Conservation (phyloP, 2,888 invertebrate genomes). For the Ditula angustiorana region DNA sequence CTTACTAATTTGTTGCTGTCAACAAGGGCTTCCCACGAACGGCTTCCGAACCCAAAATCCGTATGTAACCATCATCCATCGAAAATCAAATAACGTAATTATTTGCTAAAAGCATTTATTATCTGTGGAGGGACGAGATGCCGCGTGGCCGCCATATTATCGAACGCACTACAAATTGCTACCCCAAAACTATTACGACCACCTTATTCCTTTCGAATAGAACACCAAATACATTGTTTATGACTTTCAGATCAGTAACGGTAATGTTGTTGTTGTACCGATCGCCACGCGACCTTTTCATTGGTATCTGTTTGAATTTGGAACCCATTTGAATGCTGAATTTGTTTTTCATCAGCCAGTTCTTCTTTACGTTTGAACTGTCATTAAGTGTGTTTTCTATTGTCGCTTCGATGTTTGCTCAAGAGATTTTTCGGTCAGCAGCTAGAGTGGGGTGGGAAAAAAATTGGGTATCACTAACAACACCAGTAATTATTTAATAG, state of each 20-base stretch:
- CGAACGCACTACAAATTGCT: constrained; percentile 43
- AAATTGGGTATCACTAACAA: constrained; percentile 52
- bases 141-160: constrained; percentile 68
- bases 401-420: constrained; percentile 69
- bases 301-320: constrained; percentile 82
- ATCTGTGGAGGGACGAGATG: constrained; percentile 74
- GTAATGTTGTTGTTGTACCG: constrained; percentile 50
- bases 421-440: constrained; percentile 69
- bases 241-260: constrained; percentile 3
- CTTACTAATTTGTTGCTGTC: too few species aligned
- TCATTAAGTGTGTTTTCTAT: constrained; percentile 73
- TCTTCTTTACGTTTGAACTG: constrained; percentile 74
- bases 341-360: constrained; percentile 81
- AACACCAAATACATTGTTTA: constrained; percentile 26
- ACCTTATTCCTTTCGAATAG: constrained; percentile 28
- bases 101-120: constrained; percentile 83
- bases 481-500: background rate
- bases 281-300: constrained; percentile 79
- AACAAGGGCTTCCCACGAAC: constrained; percentile 66
- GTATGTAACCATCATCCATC: constrained; percentile 80
- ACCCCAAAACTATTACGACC: constrained; percentile 22
- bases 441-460: constrained; percentile 62
- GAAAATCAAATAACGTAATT: constrained; percentile 83
- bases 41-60: constrained; percentile 50
- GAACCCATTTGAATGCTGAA: constrained; percentile 74